A percentile compares a stretch with the other conserved stretches of the same genome.
These are phyloP conservation scores for Ceratitis capitata DNA, from an alignment of 1,140 invertebrate genomes.

Conservation along the genomic window DNA sequence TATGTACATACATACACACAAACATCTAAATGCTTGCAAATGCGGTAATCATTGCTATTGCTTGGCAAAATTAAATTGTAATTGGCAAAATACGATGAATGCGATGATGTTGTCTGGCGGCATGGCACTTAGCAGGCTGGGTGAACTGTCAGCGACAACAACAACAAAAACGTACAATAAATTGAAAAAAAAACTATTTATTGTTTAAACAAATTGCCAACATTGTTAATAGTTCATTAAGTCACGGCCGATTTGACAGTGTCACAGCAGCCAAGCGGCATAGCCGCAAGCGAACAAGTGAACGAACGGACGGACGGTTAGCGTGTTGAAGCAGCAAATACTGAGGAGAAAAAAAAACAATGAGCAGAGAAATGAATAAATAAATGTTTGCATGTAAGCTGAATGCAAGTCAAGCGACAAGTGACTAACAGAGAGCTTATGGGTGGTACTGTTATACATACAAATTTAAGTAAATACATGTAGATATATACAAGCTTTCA, in stretches of 20 bases:
- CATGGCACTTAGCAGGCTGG: background rate
- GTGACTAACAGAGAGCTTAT: background rate
- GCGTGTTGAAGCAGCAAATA: background rate
- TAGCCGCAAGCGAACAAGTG: background rate
- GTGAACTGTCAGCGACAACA: background rate
- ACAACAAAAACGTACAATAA: background rate
- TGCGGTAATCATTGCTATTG: slow-evolving; percentile 11
- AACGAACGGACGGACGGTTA: background rate
- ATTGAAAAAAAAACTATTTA: background rate
- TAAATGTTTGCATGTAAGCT: background rate
- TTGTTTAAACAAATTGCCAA: slow-evolving; percentile 40
- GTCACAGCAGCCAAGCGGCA: background rate
- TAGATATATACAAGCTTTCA: too few species aligned
- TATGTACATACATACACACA: too few species aligned
- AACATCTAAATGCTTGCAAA: background rate
- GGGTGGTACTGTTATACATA: background rate
- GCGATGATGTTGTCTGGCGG: background rate
- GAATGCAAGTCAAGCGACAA: background rate
- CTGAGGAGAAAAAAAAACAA: too few species aligned
- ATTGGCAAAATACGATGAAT: slow-evolving; percentile 26
- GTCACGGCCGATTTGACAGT: slow-evolving; percentile 39
- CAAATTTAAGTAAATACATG: background rate
- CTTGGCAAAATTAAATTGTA: slow-evolving; percentile 34
- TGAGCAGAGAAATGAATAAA: background rate
- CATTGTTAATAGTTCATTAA: slow-evolving; percentile 43